Evolutionary conservation across 2,797 vertebrate species (phyloP), one percentile per base, ranked within the genome.

Genomic region (Limnodromus scolopaceus): DNA sequence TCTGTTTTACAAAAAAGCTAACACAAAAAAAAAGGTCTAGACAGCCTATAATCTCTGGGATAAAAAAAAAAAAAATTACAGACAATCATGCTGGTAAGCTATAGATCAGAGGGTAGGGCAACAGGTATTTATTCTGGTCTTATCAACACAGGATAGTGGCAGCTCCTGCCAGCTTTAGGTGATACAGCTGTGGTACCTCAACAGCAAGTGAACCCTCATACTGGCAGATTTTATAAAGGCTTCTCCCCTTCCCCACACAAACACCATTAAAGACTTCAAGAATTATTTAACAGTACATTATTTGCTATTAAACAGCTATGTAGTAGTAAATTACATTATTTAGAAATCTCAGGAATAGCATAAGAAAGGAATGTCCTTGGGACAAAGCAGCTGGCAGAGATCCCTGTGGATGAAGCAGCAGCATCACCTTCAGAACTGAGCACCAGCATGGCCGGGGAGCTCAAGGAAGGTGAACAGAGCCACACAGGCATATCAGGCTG

Each of bases 311-410:
- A 49, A 41, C 24, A 60, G 28, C 10, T 69, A 48, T 45, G 43
- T 66, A 80, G 24, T 28, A 68, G 48, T 81, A 90, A 89, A 95
- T 90, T 86, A 45, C 45, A 60, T 48, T 93, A 61, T 83, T 91
- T 61, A 84, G 74, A 93, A 95, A 78, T 30, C 30, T 22, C 24
- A 22, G 16, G 12, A 72, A 22, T 2, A 20, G 28, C 57, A 49
- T 23, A 6, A 83, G 84, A 96, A 84, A 41, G 32, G 18, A 22
- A 61, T 57, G 65, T 39, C 87, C 49, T 70, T 12, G 6, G 11
- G 41, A 89, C 51, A 51, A 97, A 89, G 24, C 87, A 87, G 49
- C 32, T 23, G 3, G 12, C 41, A 94, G 81, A 76, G 38, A 2
- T 4, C 18, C 34, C 28, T 65, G 68, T 30, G 54, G 43, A 57